Evolutionary conservation across 2,888 invertebrate species (phyloP), one percentile per base, ranked within the genome.

Genomic region (Stictocephala bisonia): DNA sequence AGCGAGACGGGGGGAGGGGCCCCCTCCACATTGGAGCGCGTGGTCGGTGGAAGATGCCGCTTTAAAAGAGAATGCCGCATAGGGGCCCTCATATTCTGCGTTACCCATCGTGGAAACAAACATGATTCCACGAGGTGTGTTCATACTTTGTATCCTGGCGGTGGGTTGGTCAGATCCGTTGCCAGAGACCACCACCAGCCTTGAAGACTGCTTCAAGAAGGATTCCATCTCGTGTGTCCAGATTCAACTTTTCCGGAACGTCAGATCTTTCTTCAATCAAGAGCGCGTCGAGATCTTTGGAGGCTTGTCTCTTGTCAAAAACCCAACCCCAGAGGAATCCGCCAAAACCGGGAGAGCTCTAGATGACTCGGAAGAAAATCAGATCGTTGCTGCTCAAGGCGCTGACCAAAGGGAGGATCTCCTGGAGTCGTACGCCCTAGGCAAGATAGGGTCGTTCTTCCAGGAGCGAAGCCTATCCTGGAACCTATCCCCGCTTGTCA

Each of bases 201-300:
- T 53, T 66, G 85, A 87, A 79, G 86, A 87, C 78, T 90, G 90
- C 80, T 84, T 89, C 76, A 84, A 86, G 78, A 85, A 86, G 81
- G 89, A 90, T 84, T 89, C 89, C 73, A 89, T 90, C 77, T 87
- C 88, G 78, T 90, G 90, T 84, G 83, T 89, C 75, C 90, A 90
- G 83, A 84, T 79, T 50, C 79, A 80, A 26, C 82, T 89, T 73
- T 89, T 86, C 85, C 85, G 88, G 74, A 86, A 85, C 79, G 87
- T 88, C 50, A 86, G 86, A 80, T 85, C 86, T 29, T 85, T 90
- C 82, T 88, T 90, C 80, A 87, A 86, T 67, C 86, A 86, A 82
- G 88, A 88, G 72, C 86, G 83, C 81, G 84, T 89, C 74, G 87
- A 88, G 79, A 78, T 90, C 51, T 83, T 87, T 75, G 86, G 85